These are phyloP conservation scores for Drosophila punjabiensis DNA, from an alignment of 1,140 invertebrate species.

Conservation along the genomic window DNA sequence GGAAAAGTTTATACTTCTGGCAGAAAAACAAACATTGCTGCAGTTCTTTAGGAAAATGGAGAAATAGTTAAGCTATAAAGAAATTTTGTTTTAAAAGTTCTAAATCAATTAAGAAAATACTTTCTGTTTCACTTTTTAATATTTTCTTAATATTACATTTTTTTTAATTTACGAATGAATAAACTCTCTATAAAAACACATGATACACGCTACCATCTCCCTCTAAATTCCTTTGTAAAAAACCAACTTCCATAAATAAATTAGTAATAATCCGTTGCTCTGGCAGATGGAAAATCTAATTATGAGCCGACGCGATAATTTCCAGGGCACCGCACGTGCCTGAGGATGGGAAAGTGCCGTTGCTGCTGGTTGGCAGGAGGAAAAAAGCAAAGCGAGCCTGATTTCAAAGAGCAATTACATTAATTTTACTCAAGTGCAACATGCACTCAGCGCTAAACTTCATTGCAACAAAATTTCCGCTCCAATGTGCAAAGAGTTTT, in stretches of 20 bases:
- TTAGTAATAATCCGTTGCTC: slow-evolving; percentile 10
- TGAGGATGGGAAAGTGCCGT: neutral
- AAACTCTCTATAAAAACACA: no score
- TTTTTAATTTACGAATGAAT: no score
- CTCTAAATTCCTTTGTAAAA: neutral
- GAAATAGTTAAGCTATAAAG: neutral
- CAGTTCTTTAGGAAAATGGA: neutral
- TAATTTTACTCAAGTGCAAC: slow-evolving; percentile 61
- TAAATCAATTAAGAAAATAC: neutral
- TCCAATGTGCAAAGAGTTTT: slow-evolving; percentile 51
- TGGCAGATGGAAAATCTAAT: slow-evolving; percentile 47
- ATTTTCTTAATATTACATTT: neutral
- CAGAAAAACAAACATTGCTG: neutral
- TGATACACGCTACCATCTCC: neutral
- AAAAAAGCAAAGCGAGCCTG: slow-evolving; percentile 16
- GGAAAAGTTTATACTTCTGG: slow-evolving; percentile 1
- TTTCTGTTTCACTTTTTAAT: neutral
- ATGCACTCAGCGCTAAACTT: slow-evolving; percentile 65
- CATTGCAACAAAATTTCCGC: slow-evolving; percentile 72
- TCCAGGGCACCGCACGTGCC: slow-evolving; percentile 11
- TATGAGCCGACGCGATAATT: slow-evolving; percentile 37
- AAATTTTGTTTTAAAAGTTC: neutral
- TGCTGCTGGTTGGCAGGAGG: neutral
- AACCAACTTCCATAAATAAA: slow-evolving; percentile 9
- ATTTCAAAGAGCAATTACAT: slow-evolving; percentile 61